A percentile compares a stretch with the other conserved stretches of the same genome.
phyloP scores from a whole-genome alignment of 2,888 invertebrate genomes.

The Gnatocerus cornutus region DNA sequence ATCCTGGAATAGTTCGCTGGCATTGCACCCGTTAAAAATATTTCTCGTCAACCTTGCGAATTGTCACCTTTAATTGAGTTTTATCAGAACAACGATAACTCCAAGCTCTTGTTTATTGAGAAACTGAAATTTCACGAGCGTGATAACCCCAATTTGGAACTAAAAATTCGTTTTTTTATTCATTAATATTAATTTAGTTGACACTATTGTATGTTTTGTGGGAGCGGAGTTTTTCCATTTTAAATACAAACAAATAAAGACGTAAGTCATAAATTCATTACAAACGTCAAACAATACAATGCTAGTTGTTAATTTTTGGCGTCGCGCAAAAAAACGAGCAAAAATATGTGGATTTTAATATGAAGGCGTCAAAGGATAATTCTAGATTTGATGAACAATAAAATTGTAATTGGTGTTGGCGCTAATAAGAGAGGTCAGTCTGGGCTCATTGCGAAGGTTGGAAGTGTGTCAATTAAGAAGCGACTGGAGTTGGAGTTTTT shows the following conservation, averaged over 20 bases:
- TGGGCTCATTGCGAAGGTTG: too few species aligned
- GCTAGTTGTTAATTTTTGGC: constrained; percentile 3
- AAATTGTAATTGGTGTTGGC: too few species aligned
- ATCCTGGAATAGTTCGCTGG: constrained; percentile 10
- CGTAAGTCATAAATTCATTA: constrained; percentile 4
- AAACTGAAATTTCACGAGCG: too few species aligned
- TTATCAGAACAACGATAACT: too few species aligned
- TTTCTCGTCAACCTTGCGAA: constrained; percentile 20
- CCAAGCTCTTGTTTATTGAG: too few species aligned
- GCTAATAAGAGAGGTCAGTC: too few species aligned
- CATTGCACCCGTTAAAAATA: constrained; percentile 28
- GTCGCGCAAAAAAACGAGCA: neutral
- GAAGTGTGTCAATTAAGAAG: too few species aligned
- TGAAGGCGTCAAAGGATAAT: too few species aligned
- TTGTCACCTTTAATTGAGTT: neutral
- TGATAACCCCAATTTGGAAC: neutral
- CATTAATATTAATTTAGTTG: constrained; percentile 2
- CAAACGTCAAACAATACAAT: neutral
- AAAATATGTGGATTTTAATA: too few species aligned
- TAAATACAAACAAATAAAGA: neutral
- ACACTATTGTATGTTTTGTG: neutral
- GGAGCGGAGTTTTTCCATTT: constrained; percentile 4
- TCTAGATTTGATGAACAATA: too few species aligned
- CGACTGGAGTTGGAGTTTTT: too few species aligned
- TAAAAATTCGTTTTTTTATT: neutral